These are phyloP conservation scores for Sceloporus tristichus DNA, from an alignment of 2,113 vertebrate species.

Conservation along the genomic window DNA sequence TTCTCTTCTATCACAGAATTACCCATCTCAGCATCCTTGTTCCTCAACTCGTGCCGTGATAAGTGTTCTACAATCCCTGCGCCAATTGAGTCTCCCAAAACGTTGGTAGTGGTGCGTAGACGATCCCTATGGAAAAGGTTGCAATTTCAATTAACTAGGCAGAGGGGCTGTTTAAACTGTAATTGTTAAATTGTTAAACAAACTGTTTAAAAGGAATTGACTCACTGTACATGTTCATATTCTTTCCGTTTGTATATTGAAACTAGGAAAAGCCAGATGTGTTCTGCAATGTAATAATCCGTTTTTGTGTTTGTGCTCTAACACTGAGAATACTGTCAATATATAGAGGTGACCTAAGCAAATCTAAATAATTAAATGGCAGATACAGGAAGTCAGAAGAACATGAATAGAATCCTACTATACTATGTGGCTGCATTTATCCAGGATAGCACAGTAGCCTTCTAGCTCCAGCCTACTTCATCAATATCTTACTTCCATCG, in stretches of 20 bases:
- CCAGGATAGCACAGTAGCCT: too few species aligned
- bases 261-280: background rate
- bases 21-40: slow-evolving; percentile 85
- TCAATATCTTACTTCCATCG: too few species aligned
- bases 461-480: too few species aligned
- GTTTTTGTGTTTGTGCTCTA: background rate
- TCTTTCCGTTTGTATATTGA: background rate
- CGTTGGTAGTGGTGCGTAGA: slow-evolving; percentile 93
- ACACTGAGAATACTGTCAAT: background rate
- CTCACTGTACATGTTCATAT: background rate
- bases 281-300: background rate
- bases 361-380: slow-evolving; percentile 1
- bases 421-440: too few species aligned
- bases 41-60: slow-evolving; percentile 90
- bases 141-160: slow-evolving; percentile 10
- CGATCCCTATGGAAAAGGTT: slow-evolving; percentile 83
- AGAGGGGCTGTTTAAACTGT: background rate
- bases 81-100: slow-evolving; percentile 94
- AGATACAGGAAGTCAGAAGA: background rate
- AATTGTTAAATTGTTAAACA: background rate
- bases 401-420: too few species aligned
- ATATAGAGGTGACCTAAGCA: background rate
- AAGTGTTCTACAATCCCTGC: slow-evolving; percentile 95
- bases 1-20: slow-evolving; percentile 93
- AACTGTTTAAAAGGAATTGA: background rate